Conservation (phyloP, 2,888 invertebrate genomes). For the Tenthredo livida region DNA sequence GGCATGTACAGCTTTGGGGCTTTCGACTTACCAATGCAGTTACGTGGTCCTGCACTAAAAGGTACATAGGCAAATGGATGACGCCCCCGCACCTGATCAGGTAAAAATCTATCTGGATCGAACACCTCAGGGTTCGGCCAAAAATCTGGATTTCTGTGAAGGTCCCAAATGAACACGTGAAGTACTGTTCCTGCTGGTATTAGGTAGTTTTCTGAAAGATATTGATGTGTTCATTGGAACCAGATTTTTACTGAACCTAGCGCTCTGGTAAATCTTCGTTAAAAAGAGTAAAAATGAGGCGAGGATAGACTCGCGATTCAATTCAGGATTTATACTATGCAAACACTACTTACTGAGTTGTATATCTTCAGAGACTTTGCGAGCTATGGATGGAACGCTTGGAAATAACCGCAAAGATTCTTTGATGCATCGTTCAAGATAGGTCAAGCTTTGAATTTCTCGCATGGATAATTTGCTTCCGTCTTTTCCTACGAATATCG, state of each 20-base stretch:
- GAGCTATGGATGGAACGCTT: conserved; percentile 80
- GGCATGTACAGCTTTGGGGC: neutral
- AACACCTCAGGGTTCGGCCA: conserved; percentile 84
- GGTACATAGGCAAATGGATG: conserved; percentile 85
- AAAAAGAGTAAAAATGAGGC: neutral
- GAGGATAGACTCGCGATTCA: neutral
- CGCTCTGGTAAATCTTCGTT: too few relatives aligned
- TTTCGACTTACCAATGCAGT: conserved; percentile 83
- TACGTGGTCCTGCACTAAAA: conserved; percentile 85
- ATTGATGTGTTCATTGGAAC: neutral
- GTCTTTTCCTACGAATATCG: conserved; percentile 79
- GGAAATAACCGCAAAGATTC: too few relatives aligned
- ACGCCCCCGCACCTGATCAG: conserved; percentile 77
- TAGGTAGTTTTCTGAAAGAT: conserved; percentile 77
- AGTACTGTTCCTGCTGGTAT: conserved; percentile 80
- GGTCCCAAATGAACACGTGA: conserved; percentile 82
- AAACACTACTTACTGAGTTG: conserved; percentile 61
- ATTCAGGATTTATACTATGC: neutral
- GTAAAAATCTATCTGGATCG: conserved; percentile 84
- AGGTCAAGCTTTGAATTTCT: conserved; percentile 83
- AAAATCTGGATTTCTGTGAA: conserved; percentile 83
- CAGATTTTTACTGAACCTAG: neutral
- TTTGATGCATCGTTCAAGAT: conserved; percentile 84
- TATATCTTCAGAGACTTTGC: conserved; percentile 81
- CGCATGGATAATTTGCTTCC: conserved; percentile 79